phyloP scores from a whole-genome alignment of 2,113 vertebrate genomes.

The Muntiacus muntjak region DNA sequence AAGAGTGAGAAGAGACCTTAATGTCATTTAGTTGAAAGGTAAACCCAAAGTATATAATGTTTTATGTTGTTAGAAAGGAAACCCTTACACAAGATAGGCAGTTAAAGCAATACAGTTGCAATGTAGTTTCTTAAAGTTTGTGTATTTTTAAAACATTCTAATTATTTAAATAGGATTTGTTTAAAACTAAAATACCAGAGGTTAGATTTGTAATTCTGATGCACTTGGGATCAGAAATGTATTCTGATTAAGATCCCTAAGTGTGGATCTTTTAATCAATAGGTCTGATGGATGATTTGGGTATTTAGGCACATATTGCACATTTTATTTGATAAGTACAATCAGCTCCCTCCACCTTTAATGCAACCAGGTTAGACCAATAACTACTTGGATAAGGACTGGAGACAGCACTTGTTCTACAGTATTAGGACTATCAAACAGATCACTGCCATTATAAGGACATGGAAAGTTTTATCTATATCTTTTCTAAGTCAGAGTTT shows the following conservation, averaged over 20 bases:
- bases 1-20: constrained; percentile 4
- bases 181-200: background rate
- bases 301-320: background rate
- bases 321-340: background rate
- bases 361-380: background rate
- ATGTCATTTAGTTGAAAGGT: background rate
- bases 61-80: constrained; percentile 10
- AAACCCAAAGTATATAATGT: background rate
- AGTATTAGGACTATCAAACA: background rate
- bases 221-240: background rate
- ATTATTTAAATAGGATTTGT: background rate
- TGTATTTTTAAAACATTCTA: background rate
- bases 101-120: background rate
- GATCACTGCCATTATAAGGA: background rate
- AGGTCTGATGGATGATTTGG: background rate
- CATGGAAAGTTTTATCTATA: background rate
- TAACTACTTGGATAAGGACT: background rate
- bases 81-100: background rate
- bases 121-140: background rate
- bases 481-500: constrained; percentile 1
- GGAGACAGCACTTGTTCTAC: background rate
- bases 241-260: background rate
- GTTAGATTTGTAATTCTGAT: background rate
- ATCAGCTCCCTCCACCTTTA: background rate
- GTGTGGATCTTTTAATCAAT: background rate